Evolutionary conservation across 2,797 vertebrate species (phyloP).

Genomic region (Staurois parvus): DNA sequence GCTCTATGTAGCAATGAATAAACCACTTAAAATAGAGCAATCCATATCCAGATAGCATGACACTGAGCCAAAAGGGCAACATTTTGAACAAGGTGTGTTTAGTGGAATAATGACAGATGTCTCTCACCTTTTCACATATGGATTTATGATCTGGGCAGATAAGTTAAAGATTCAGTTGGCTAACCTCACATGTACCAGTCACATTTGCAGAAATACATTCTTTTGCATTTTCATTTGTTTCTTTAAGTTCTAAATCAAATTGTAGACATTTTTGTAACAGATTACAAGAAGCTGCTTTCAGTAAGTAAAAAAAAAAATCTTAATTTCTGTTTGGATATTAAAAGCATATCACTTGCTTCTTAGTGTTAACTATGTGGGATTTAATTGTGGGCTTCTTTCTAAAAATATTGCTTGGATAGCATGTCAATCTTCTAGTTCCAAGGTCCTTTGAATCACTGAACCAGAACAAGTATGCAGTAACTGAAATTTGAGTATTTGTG

Average conservation of each 20-base stretch:
- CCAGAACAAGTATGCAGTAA: no score
- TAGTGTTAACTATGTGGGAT: no score
- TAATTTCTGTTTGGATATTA: no score
- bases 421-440: no score
- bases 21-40: constrained; percentile 20
- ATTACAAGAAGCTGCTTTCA: no score
- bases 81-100: not conserved
- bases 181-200: not conserved
- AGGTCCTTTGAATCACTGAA: no score
- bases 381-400: no score
- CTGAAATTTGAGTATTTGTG: no score
- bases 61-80: not conserved
- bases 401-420: no score
- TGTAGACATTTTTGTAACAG: not conserved
- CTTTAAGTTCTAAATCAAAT: not conserved
- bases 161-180: not conserved
- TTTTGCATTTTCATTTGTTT: not conserved
- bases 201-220: not conserved
- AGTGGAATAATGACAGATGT: not conserved
- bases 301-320: no score
- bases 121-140: not conserved
- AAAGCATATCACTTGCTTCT: no score
- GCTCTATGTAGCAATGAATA: constrained; percentile 47
- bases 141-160: not conserved
- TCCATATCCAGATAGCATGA: constrained; percentile 1